phyloP scores from a whole-genome alignment of 2,797 vertebrate species.

The Antennarius maculatus region DNA sequence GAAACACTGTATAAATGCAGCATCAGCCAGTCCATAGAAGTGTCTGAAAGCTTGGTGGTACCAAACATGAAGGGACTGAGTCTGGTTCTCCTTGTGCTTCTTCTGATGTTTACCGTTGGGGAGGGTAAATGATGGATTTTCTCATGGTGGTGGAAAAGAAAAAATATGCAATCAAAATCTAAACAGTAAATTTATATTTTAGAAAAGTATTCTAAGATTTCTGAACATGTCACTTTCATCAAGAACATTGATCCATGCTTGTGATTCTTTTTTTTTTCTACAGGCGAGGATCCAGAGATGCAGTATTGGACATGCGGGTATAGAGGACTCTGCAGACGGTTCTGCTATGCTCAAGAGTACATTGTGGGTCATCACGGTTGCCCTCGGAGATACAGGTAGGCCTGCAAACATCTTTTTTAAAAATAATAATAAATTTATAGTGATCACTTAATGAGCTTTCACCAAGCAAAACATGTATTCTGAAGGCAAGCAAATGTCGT shows the following conservation, averaged over 20 bases:
- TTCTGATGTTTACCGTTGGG: constrained; percentile 75
- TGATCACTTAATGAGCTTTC: not conserved
- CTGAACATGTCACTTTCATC: not conserved
- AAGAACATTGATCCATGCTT: not conserved
- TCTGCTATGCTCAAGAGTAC: constrained; percentile 81
- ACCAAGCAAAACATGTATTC: not conserved
- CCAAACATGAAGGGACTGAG: constrained; percentile 78
- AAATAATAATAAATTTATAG: not conserved
- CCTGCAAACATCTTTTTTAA: not conserved
- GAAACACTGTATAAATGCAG: constrained; percentile 81
- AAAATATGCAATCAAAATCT: constrained; percentile 11
- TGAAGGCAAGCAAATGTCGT: not conserved
- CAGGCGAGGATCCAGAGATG: constrained; percentile 67
- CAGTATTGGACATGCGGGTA: constrained; percentile 77
- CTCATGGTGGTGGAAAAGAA: constrained; percentile 13
- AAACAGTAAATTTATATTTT: not conserved
- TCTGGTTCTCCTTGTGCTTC: constrained; percentile 75
- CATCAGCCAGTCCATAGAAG: constrained; percentile 62
- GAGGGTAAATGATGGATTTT: constrained; percentile 74
- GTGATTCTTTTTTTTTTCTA: constrained; percentile 3
- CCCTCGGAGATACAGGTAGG: constrained; percentile 79
- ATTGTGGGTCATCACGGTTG: constrained; percentile 78
- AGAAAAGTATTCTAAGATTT: not conserved
- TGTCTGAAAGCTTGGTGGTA: constrained; percentile 65
- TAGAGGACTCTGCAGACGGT: constrained; percentile 80